These are phyloP conservation scores for Hyperoodon ampullatus DNA, from an alignment of 2,113 vertebrate genomes.

Conservation along the genomic window DNA sequence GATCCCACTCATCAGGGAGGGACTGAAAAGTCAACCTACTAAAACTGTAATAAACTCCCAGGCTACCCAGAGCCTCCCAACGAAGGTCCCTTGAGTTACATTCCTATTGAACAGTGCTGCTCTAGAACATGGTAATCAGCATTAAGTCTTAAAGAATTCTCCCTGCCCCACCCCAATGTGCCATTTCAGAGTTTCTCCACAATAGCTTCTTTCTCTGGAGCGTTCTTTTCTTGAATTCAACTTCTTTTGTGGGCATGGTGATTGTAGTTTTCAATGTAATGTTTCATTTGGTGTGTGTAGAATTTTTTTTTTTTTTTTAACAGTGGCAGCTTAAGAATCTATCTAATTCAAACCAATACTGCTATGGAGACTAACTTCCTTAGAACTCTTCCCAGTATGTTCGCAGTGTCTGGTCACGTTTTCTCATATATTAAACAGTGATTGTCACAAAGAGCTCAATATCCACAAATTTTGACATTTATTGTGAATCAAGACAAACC, in stretches of 20 bases:
- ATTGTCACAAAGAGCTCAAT: background rate
- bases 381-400: background rate
- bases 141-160: background rate
- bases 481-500: background rate
- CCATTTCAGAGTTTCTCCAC: background rate
- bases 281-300: background rate
- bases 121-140: background rate
- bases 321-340: background rate
- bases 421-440: background rate
- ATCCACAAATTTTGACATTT: background rate
- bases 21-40: background rate
- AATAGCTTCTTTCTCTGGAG: background rate
- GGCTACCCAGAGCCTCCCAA: background rate
- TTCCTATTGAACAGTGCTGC: background rate
- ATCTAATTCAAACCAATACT: background rate
- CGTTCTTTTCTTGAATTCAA: background rate
- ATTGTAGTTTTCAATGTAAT: background rate
- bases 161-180: background rate
- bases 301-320: background rate
- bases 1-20: background rate
- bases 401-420: background rate
- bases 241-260: background rate
- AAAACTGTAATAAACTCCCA: background rate
- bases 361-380: background rate
- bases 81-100: background rate